Evolutionary conservation across 1,140 invertebrate genomes (phyloP).

Genomic region (Dysdera silvatica): DNA sequence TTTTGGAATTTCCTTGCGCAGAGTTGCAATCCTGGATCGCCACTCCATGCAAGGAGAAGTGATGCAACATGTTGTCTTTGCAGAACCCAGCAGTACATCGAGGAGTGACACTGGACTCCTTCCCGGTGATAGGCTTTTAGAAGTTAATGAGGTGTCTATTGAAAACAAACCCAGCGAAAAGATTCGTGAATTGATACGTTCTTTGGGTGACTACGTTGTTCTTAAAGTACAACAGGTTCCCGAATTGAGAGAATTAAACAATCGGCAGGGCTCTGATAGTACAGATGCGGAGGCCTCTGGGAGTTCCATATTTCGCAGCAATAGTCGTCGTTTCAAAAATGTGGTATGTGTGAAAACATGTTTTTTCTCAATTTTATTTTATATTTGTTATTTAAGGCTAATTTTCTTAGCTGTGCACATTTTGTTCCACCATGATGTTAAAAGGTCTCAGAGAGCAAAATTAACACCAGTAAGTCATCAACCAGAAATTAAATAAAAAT

Average conservation of each 20-base stretch:
- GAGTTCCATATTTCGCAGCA: constrained; percentile 31
- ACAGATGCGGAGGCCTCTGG: neutral
- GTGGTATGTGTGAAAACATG: constrained; percentile 1
- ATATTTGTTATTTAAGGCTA: no score
- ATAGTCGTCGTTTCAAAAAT: constrained; percentile 26
- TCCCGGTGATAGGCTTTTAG: constrained; percentile 83
- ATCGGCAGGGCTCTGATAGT: constrained; percentile 10
- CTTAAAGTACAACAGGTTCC: constrained; percentile 63
- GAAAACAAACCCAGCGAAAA: constrained; percentile 79
- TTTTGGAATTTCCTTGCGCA: constrained; percentile 88
- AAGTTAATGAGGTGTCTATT: constrained; percentile 79
- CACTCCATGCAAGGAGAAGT: constrained; percentile 37
- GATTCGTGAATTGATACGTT: constrained; percentile 85
- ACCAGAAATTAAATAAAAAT: no score
- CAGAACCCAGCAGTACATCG: constrained; percentile 76
- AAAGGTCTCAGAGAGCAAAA: no score
- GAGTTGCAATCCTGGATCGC: constrained; percentile 62
- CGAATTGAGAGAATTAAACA: constrained; percentile 34
- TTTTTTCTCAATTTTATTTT: constrained; percentile 5
- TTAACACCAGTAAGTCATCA: no score
- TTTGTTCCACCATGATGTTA: no score
- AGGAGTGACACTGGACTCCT: constrained; percentile 70
- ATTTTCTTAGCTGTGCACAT: no score
- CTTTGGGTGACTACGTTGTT: constrained; percentile 68
- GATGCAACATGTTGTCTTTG: constrained; percentile 74